Conservation (phyloP, 2,888 invertebrate species). For the Unio delphinus region DNA sequence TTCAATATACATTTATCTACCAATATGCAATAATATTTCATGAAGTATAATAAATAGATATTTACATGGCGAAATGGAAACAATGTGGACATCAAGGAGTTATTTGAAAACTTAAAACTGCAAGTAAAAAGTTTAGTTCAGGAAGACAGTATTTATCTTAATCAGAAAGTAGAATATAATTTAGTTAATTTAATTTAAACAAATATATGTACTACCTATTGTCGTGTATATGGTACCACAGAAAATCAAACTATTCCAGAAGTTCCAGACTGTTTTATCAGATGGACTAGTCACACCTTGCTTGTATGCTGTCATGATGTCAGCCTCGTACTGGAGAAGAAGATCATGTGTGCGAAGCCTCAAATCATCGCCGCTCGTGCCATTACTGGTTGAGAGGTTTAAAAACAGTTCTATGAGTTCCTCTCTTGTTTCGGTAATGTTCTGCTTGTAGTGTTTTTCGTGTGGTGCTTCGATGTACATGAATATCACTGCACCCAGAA, state of each 20-base stretch:
- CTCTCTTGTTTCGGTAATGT: constrained; percentile 82
- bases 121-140: not conserved
- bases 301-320: constrained; percentile 80
- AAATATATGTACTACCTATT: constrained; percentile 61
- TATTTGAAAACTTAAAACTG: not conserved
- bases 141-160: no score
- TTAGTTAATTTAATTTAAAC: no score
- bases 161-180: no score
- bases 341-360: constrained; percentile 74
- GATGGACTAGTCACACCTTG: constrained; percentile 71
- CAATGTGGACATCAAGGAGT: not conserved
- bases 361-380: constrained; percentile 26
- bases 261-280: constrained; percentile 75
- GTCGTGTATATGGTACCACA: constrained; percentile 73
- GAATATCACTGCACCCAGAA: constrained; percentile 87
- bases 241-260: constrained; percentile 71
- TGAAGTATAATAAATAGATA: no score
- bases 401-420: constrained; percentile 89
- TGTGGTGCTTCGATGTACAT: constrained; percentile 86
- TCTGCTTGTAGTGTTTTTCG: constrained; percentile 89
- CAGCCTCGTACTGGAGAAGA: constrained; percentile 88
- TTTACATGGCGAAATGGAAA: not conserved
- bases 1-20: no score
- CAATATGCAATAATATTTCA: no score
- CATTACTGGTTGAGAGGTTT: constrained; percentile 70